A percentile compares a stretch with the other conserved stretches of the same genome.
These are phyloP conservation scores for Montipora cactus DNA, from an alignment of 64 coral and sea anemone genomes.

Conservation along the genomic window DNA sequence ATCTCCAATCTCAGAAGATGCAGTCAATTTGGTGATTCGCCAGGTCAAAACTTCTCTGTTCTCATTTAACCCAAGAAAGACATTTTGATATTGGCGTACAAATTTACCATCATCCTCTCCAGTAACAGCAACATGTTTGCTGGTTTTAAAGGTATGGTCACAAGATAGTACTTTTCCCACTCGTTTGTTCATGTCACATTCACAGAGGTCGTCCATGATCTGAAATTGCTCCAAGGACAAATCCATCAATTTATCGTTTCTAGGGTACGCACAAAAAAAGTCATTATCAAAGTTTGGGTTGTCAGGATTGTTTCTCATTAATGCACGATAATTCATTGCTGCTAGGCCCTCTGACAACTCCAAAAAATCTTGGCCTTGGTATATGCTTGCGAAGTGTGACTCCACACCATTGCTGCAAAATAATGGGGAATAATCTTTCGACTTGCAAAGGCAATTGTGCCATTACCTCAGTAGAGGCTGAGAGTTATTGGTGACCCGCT, in stretches of 20 bases:
- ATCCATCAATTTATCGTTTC: slow-evolving; percentile 79
- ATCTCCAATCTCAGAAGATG: slow-evolving; percentile 70
- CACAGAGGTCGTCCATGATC: background rate
- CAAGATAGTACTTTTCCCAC: too few species aligned
- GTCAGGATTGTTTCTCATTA: background rate
- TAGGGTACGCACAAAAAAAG: slow-evolving; percentile 44
- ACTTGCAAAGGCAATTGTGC: slow-evolving; percentile 6
- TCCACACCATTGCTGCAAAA: slow-evolving; percentile 52
- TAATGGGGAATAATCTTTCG: background rate
- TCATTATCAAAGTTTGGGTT: slow-evolving; percentile 28
- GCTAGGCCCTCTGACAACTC: slow-evolving; percentile 48
- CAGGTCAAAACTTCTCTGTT: slow-evolving; percentile 57
- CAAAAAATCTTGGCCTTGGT: slow-evolving; percentile 32
- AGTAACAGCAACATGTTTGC: slow-evolving; percentile 75
- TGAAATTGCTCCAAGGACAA: slow-evolving; percentile 49
- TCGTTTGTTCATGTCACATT: too few species aligned
- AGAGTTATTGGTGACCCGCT: slow-evolving; percentile 57
- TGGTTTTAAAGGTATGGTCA: slow-evolving; percentile 8
- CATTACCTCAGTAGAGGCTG: slow-evolving; percentile 51
- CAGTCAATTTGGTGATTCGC: slow-evolving; percentile 69
- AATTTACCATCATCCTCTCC: slow-evolving; percentile 28
- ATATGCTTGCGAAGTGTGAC: slow-evolving; percentile 16
- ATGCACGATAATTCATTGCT: slow-evolving; percentile 51
- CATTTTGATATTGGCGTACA: too few species aligned
- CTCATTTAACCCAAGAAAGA: too few species aligned